Evolutionary conservation across 2,888 invertebrate species (phyloP).

Genomic region (Sialis lutaria): DNA sequence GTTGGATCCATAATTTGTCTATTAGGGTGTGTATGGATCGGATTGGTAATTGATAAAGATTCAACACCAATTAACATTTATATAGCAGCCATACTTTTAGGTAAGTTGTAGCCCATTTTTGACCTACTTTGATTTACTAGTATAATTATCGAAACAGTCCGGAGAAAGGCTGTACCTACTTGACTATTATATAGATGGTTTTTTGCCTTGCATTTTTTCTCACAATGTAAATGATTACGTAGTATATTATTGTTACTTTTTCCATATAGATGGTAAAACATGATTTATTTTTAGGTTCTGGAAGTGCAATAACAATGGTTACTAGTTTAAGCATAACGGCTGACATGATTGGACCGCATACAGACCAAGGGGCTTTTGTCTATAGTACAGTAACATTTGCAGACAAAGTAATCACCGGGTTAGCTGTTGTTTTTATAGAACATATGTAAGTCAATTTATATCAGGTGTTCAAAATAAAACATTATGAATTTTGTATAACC

Average conservation of each 20-base stretch:
- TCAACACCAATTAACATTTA: conserved; percentile 21
- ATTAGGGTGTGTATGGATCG: conserved; percentile 45
- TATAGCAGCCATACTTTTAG: conserved; percentile 35
- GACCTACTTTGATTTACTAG: neutral
- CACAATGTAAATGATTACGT: no score
- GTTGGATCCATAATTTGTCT: conserved; percentile 44
- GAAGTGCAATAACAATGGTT: conserved; percentile 72
- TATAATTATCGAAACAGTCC: neutral
- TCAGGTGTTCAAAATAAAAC: neutral
- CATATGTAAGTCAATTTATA: conserved; percentile 37
- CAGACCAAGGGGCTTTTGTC: conserved; percentile 75
- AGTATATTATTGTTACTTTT: no score
- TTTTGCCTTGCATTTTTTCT: neutral
- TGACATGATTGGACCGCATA: conserved; percentile 72
- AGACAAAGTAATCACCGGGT: conserved; percentile 81
- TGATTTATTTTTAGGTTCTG: conserved; percentile 38
- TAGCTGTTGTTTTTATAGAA: conserved; percentile 73
- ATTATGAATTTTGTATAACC: neutral
- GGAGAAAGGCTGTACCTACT: no score
- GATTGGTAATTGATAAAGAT: conserved; percentile 26
- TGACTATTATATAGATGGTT: neutral
- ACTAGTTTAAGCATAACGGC: conserved; percentile 80
- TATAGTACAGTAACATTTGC: conserved; percentile 88
- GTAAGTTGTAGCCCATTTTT: conserved; percentile 16
- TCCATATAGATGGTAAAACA: neutral